These are phyloP conservation scores for Oligia fasciuncula DNA, from an alignment of 2,888 invertebrate species.

Conservation along the genomic window DNA sequence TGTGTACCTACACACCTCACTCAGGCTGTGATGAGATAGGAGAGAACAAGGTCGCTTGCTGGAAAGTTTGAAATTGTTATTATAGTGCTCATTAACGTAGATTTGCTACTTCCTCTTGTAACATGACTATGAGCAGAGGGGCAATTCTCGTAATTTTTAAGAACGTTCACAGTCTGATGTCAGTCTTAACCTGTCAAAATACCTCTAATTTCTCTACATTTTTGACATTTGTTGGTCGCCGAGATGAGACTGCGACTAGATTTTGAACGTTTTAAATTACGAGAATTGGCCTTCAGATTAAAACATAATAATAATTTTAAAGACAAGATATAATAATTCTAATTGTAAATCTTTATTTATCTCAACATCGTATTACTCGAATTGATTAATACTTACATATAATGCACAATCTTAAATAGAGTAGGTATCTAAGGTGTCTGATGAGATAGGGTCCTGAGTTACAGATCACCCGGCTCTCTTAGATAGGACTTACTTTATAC, in stretches of 20 bases:
- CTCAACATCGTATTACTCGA: too few species aligned
- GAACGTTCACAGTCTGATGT: too few species aligned
- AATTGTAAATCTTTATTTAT: neutral
- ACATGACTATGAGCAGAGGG: neutral
- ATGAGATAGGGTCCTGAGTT: neutral
- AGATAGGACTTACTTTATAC: neutral
- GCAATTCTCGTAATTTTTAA: too few species aligned
- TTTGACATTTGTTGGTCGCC: too few species aligned
- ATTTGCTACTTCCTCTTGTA: neutral
- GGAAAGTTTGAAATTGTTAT: neutral
- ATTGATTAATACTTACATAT: neutral
- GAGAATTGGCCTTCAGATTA: neutral
- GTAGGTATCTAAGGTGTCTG: neutral
- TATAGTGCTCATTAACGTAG: neutral
- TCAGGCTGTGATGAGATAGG: neutral
- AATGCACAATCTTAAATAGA: neutral
- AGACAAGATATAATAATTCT: neutral
- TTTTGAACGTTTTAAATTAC: too few species aligned
- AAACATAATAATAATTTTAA: neutral
- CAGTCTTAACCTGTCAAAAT: too few species aligned
- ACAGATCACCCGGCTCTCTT: neutral
- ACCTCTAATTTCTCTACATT: too few species aligned
- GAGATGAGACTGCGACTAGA: too few species aligned
- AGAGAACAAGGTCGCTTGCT: neutral
- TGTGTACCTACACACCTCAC: constrained; percentile 14